These are phyloP conservation scores for Xerus rutilus DNA, from an alignment of 2,797 vertebrate genomes.

Conservation along the genomic window DNA sequence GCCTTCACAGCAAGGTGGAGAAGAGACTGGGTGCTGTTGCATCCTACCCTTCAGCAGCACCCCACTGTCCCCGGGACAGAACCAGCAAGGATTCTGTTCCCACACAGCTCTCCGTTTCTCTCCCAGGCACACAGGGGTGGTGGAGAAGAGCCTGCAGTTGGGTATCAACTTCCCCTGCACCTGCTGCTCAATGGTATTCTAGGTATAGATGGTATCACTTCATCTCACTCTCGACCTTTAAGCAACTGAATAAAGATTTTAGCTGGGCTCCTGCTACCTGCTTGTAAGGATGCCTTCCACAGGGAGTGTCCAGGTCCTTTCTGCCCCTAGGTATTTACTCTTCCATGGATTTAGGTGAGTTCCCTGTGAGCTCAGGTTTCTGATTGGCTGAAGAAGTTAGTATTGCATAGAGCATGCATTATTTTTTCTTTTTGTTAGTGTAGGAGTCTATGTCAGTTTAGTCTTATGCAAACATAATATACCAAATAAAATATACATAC, in stretches of 20 bases:
- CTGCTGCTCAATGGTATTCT: not conserved
- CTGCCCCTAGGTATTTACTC: not conserved
- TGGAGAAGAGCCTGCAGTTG: not conserved
- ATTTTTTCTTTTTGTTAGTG: not conserved
- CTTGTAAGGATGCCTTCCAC: rapidly evolving
- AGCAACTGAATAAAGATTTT: not conserved
- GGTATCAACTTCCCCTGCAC: no score
- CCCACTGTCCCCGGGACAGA: no score
- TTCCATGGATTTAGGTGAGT: not conserved
- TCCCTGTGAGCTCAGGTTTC: not conserved
- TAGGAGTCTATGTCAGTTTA: not conserved
- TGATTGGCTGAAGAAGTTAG: not conserved
- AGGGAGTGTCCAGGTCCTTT: not conserved
- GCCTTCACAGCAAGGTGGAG: not conserved
- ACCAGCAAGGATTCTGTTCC: no score
- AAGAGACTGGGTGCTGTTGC: not conserved
- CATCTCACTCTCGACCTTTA: not conserved
- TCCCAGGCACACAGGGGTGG: rapidly evolving
- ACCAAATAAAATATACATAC: not conserved
- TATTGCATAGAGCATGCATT: not conserved
- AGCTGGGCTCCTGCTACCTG: not conserved
- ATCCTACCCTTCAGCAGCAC: no score
- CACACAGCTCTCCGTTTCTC: rapidly evolving
- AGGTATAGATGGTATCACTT: not conserved
- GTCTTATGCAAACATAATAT: no score